Evolutionary conservation across 2,797 vertebrate species (phyloP).

Genomic region (Emydoidea blandingii): DNA sequence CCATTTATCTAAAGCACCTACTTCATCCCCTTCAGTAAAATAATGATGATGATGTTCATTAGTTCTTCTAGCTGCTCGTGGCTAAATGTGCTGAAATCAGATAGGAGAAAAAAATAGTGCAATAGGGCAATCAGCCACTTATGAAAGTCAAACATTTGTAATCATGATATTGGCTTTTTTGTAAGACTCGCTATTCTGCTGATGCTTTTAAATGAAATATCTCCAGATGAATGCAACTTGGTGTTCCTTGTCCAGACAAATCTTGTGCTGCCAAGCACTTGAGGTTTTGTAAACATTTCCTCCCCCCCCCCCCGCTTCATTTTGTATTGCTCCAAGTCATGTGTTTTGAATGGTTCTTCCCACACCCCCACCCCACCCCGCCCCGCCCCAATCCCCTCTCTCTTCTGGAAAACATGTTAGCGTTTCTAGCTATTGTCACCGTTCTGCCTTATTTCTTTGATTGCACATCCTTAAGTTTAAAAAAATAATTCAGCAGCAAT

Average conservation of each 20-base stretch:
- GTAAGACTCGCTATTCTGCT: background rate
- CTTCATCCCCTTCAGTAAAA: constrained; percentile 74
- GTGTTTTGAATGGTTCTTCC: background rate
- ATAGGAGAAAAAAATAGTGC: background rate
- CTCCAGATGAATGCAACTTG: background rate
- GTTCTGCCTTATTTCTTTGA: background rate
- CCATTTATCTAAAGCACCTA: constrained; percentile 71
- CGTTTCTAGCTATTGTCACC: background rate
- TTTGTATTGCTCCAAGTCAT: background rate
- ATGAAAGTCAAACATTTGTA: constrained; percentile 27
- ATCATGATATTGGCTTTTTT: background rate
- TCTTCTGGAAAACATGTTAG: background rate
- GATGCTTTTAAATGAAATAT: background rate
- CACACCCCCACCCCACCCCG: background rate
- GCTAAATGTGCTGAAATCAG: constrained; percentile 45
- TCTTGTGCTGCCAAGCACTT: background rate
- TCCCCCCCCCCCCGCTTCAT: accelerated
- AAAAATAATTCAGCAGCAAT: background rate
- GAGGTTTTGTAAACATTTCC: background rate
- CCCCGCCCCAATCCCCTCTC: background rate
- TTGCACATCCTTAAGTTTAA: background rate
- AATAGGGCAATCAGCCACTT: background rate
- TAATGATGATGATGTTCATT: constrained; percentile 69
- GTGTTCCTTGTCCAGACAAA: constrained; percentile 1
- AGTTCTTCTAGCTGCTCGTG: constrained; percentile 67